phyloP scores from a whole-genome alignment of 2,113 vertebrate species.

The Phodopus roborovskii region DNA sequence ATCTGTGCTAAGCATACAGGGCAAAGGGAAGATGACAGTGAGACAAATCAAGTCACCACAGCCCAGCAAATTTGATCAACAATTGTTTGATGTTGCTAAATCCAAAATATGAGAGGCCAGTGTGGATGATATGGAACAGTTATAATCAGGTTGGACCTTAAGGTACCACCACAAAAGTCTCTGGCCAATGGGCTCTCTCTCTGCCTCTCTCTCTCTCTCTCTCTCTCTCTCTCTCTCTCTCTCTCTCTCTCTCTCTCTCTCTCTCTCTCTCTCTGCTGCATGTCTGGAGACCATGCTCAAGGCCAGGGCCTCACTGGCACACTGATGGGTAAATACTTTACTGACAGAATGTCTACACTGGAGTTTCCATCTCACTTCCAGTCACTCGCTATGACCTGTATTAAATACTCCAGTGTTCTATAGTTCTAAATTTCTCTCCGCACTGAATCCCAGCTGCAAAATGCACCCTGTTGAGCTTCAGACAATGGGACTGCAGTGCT shows the following conservation, averaged over 20 bases:
- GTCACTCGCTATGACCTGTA: background rate
- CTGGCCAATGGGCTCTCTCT: background rate
- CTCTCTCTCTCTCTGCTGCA: too few species aligned
- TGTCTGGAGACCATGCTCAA: background rate
- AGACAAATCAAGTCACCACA: background rate
- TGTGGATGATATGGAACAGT: background rate
- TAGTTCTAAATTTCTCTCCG: background rate
- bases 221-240: too few species aligned
- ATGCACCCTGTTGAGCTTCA: background rate
- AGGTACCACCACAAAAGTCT: too few species aligned
- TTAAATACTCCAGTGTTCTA: background rate
- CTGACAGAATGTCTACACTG: background rate
- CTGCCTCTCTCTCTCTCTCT: too few species aligned
- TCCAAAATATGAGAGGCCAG: background rate
- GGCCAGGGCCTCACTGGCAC: too few species aligned
- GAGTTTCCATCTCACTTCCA: too few species aligned
- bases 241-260: too few species aligned
- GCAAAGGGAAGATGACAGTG: background rate
- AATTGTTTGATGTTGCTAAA: background rate
- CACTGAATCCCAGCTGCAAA: background rate
- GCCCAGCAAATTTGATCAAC: background rate
- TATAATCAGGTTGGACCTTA: background rate
- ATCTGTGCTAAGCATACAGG: background rate
- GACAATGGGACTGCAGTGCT: background rate
- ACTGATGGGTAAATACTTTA: too few species aligned